Evolutionary conservation across 2,113 vertebrate genomes (phyloP), one percentile per base, ranked within the genome.

Genomic region (Mola mola): DNA sequence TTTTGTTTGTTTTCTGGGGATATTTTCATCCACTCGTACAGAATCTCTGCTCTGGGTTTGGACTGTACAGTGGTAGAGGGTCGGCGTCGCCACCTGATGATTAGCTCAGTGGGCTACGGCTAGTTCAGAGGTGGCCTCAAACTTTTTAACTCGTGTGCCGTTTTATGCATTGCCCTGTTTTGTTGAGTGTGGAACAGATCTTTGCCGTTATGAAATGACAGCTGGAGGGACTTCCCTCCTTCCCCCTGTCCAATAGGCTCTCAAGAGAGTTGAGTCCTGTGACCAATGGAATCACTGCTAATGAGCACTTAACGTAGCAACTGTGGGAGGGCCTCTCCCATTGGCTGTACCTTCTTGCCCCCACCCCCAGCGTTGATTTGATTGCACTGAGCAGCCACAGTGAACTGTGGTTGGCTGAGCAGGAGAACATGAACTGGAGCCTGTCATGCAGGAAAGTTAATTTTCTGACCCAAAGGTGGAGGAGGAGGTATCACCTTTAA

Each of bases 271-370:
- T 36, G 8, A 20, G 37, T 56, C 66, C 52, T 61, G 60, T 81
- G 78, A 75, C 52, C 65, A 52, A 34, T 68, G 38, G 49, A 76
- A 65, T 78, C 75, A 74, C 74, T 81, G 76, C 66, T 75, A 51
- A 78, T 64, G 55, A 87, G 86, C 88, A 89, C 85, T 89, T 89
- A 85, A 50, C 62, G 85, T 81, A 87, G 75, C 85, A 81, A 69
- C 65, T 67, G 40, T 75, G 57, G 48, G 67, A 60, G 69, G 34
- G 17, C 40, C 17, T 48, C 60, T 77, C 56, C 50, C 46, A 17
- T 55, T 62, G 73, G 69, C 49, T 53, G 38, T 58, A 56, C n/a
- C n/a, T n/a, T n/a, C n/a, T n/a, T 38, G 62, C 51, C n/a, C 2
- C 17, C 51, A 17, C 56, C 16, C 15, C 76, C 80, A 76, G 72